phyloP scores from a whole-genome alignment of 1,140 invertebrate genomes.

The Polypedilum vanderplanki region DNA sequence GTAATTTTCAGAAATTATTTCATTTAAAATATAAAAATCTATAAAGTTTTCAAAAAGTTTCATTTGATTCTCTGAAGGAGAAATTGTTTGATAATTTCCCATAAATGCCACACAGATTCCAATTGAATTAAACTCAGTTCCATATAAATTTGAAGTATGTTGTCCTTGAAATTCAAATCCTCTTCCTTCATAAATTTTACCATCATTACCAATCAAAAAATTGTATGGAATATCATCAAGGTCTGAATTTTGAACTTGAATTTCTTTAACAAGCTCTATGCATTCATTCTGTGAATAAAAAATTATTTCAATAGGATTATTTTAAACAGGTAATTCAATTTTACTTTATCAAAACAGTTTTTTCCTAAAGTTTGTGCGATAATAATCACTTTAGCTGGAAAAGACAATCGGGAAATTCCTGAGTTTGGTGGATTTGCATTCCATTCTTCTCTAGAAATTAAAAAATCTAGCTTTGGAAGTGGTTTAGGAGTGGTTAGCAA shows the following conservation, averaged over 20 bases:
- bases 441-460: slow-evolving; percentile 47
- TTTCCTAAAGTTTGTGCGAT: slow-evolving; percentile 50
- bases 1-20: neutral
- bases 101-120: no score
- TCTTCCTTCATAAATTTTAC: no score
- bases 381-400: slow-evolving; percentile 48
- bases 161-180: no score
- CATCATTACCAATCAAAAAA: no score
- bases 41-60: neutral
- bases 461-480: neutral
- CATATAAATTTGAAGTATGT: slow-evolving; percentile 50
- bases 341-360: slow-evolving; percentile 45
- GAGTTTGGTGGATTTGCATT: slow-evolving; percentile 48
- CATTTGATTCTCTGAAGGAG: no score
- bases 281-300: slow-evolving; percentile 35
- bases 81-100: no score
- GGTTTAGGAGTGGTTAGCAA: neutral
- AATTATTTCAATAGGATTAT: neutral
- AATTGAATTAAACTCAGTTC: slow-evolving; percentile 32
- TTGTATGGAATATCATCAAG: slow-evolving; percentile 49
- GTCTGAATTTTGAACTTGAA: slow-evolving; percentile 45
- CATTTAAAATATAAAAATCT: neutral
- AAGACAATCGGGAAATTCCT: slow-evolving; percentile 40
- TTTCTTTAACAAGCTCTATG: slow-evolving; percentile 44
- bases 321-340: neutral